Conservation (phyloP, 2,113 vertebrate genomes). For the Pagrus major region DNA sequence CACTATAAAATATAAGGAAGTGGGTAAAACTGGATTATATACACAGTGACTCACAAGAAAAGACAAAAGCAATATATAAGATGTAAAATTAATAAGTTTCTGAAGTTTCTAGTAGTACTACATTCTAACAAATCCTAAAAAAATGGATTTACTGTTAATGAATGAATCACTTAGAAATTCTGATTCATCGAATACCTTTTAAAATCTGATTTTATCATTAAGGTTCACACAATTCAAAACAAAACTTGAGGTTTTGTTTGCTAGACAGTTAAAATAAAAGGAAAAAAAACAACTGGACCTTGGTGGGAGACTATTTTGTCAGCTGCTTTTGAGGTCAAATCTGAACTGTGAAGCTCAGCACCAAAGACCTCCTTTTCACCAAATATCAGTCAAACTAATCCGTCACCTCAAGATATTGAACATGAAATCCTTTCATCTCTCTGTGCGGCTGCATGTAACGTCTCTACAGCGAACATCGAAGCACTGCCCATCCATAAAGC, state of each 20-base stretch:
- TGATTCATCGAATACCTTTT: not conserved
- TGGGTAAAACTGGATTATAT: not conserved
- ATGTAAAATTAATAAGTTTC: not conserved
- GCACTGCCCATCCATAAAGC: slow-evolving; percentile 46
- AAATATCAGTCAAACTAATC: not conserved
- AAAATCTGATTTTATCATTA: not conserved
- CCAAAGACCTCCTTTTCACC: not conserved
- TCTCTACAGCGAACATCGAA: slow-evolving; percentile 27
- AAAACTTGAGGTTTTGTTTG: not conserved
- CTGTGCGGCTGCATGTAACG: not conserved
- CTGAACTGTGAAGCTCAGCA: not conserved
- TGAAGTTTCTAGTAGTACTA: too few species aligned
- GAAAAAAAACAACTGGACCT: not conserved
- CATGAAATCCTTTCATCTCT: not conserved
- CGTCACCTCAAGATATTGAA: not conserved
- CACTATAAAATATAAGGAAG: not conserved
- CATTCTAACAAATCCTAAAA: not conserved
- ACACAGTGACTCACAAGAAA: not conserved
- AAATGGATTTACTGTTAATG: not conserved
- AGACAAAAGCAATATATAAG: not conserved
- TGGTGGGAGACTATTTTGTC: not conserved
- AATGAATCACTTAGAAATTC: not conserved
- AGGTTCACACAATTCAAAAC: not conserved
- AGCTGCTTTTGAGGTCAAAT: not conserved
- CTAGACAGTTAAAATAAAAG: not conserved